A percentile compares a stretch with the other conserved stretches of the same genome.
These are phyloP conservation scores for Ctenochaetus hawaiiensis DNA, from an alignment of 2,797 vertebrate species.

Conservation along the genomic window DNA sequence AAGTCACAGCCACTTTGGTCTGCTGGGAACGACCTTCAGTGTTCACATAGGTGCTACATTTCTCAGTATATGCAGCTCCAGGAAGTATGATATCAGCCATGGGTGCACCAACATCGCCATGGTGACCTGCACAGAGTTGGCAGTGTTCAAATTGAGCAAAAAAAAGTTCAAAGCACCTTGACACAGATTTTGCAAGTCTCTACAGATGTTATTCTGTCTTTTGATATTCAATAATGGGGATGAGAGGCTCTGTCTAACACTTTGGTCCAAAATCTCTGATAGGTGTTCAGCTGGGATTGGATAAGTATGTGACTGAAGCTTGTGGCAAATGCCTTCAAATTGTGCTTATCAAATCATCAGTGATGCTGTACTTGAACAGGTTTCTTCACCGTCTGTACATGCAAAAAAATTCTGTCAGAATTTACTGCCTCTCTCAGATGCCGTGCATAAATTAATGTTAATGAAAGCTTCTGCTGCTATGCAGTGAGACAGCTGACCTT, in stretches of 20 bases:
- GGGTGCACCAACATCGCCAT: slow-evolving; percentile 92
- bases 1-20: slow-evolving; percentile 90
- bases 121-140: slow-evolving; percentile 85
- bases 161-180: neutral
- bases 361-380: neutral
- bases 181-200: neutral
- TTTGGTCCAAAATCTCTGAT: neutral
- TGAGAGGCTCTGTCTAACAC: neutral
- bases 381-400: slow-evolving; percentile 14
- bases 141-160: slow-evolving; percentile 18
- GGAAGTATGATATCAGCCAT: slow-evolving; percentile 93
- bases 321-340: neutral
- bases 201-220: neutral
- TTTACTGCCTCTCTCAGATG: slow-evolving; percentile 6
- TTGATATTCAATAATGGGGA: neutral
- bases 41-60: slow-evolving; percentile 92
- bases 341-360: neutral
- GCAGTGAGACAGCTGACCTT: slow-evolving; percentile 84
- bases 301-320: neutral
- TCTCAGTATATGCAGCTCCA: slow-evolving; percentile 93
- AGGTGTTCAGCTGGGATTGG: neutral
- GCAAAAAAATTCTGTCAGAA: neutral
- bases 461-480: slow-evolving; percentile 42
- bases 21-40: slow-evolving; percentile 92
- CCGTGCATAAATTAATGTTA: slow-evolving; percentile 32